Conservation (phyloP, 2,888 invertebrate species). For the Rhamphomyia laevipes region DNA sequence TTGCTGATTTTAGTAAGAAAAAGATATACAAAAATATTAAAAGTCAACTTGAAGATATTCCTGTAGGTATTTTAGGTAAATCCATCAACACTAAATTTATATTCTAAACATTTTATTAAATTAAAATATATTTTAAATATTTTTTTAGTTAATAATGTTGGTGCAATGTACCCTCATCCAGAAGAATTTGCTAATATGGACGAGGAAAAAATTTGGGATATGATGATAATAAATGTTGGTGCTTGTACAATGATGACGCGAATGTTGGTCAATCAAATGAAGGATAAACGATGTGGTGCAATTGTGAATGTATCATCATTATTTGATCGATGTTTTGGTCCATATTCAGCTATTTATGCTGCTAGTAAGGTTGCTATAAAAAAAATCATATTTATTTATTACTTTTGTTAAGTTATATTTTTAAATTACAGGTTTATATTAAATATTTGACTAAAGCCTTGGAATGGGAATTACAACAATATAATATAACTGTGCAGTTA, state of each 20-base stretch:
- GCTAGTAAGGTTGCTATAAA: slow-evolving; percentile 63
- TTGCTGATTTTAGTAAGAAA: slow-evolving; percentile 67
- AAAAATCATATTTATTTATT: not conserved
- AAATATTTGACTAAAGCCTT: not conserved
- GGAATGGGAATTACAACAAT: not conserved
- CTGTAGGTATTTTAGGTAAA: slow-evolving; percentile 73
- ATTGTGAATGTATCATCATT: slow-evolving; percentile 84
- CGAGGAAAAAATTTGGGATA: slow-evolving; percentile 57
- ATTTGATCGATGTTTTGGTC: slow-evolving; percentile 70
- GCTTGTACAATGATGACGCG: slow-evolving; percentile 74
- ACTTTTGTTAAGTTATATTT: not conserved
- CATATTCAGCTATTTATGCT: slow-evolving; percentile 76
- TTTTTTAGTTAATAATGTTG: slow-evolving; percentile 61
- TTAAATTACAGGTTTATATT: not conserved
- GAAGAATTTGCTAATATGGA: slow-evolving; percentile 61
- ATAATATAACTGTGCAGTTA: not conserved
- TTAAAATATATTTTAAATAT: slow-evolving; percentile 20
- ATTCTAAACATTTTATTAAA: slow-evolving; percentile 13
- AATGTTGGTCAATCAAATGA: slow-evolving; percentile 65
- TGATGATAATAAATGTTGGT: slow-evolving; percentile 76
- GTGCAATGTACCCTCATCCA: slow-evolving; percentile 45
- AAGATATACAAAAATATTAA: slow-evolving; percentile 58
- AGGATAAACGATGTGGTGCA: slow-evolving; percentile 57
- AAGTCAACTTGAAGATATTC: slow-evolving; percentile 53
- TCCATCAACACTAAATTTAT: not conserved